These are phyloP conservation scores for Platyrinchus mystaceus DNA, from an alignment of 2,797 vertebrate species.

Conservation along the genomic window DNA sequence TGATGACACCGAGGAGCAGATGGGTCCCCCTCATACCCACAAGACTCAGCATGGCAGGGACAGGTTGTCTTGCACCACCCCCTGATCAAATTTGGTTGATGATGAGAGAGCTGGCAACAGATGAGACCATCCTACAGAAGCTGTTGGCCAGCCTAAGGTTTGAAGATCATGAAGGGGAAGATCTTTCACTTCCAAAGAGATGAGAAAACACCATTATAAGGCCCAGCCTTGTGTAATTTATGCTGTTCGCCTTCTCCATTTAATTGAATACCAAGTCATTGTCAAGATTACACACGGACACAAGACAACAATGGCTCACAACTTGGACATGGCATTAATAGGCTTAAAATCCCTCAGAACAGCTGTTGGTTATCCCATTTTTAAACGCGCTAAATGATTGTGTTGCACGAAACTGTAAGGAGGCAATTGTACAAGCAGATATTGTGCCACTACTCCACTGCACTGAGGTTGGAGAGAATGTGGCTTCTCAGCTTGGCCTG, in stretches of 20 bases:
- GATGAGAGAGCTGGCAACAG: background rate
- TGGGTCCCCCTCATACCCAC: rapidly evolving
- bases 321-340: background rate
- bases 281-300: background rate
- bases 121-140: background rate
- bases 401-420: background rate
- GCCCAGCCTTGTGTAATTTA: background rate
- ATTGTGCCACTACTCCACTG: background rate
- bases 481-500: background rate
- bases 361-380: background rate
- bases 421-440: background rate
- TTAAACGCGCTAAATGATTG: background rate
- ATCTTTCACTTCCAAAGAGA: background rate
- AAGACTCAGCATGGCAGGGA: background rate
- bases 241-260: background rate
- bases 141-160: background rate
- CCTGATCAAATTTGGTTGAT: background rate
- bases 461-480: background rate
- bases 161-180: background rate
- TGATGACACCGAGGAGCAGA: rapidly evolving
- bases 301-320: background rate
- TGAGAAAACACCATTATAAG: background rate
- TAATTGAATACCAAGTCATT: background rate
- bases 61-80: background rate
- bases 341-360: background rate